Evolutionary conservation across 2,888 invertebrate species (phyloP).

Genomic region (Napeogenes inachia): DNA sequence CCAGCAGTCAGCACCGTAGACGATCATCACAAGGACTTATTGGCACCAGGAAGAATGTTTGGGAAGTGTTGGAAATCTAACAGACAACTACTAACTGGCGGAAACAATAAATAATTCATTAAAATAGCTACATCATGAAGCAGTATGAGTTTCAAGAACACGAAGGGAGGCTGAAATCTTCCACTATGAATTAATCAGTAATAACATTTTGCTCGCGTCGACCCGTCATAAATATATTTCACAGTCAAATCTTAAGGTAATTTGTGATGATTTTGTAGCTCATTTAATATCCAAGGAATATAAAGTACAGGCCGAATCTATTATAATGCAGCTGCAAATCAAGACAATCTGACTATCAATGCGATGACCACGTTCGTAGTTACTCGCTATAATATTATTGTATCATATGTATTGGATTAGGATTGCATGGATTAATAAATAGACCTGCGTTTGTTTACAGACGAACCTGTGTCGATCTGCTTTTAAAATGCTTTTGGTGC

Average conservation of each 20-base stretch:
- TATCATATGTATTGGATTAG: neutral
- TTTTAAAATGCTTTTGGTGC: too few relatives aligned
- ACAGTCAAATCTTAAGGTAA: conserved; percentile 75
- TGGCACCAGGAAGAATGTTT: too few relatives aligned
- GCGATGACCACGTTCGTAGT: conserved; percentile 38
- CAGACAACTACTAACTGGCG: neutral
- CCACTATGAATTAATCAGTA: conserved; percentile 54
- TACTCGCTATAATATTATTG: conserved; percentile 24
- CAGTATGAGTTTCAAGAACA: conserved; percentile 20
- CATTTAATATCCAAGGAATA: conserved; percentile 76
- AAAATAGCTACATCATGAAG: conserved; percentile 11
- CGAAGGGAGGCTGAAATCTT: conserved; percentile 44
- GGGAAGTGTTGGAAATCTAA: too few relatives aligned
- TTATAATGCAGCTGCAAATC: conserved; percentile 56
- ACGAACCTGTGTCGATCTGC: too few relatives aligned
- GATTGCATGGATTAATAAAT: neutral
- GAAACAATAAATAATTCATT: conserved; percentile 10
- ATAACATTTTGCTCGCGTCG: conserved; percentile 42
- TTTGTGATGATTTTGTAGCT: conserved; percentile 74
- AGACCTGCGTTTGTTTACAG: too few relatives aligned
- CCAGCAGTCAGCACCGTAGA: too few relatives aligned
- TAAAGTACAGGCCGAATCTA: conserved; percentile 64
- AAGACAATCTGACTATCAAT: conserved; percentile 62
- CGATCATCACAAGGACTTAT: too few relatives aligned
- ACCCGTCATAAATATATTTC: conserved; percentile 67